Percentiles rank a stretch among this genome's conserved stretches.
Conservation (phyloP, 2,888 invertebrate species). For the Lymantria monacha region DNA sequence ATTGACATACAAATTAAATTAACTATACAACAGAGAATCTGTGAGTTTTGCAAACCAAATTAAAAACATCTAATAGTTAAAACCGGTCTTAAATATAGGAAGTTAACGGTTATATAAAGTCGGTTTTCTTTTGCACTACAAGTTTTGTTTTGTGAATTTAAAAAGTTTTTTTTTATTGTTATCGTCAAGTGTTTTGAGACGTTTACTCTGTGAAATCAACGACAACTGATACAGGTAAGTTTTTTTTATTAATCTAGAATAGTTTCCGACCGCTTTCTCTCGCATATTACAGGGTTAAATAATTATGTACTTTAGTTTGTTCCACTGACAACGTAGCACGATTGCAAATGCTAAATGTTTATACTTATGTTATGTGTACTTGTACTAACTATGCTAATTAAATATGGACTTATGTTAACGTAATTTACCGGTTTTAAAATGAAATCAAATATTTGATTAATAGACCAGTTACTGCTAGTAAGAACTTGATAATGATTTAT, state of each 20-base stretch:
- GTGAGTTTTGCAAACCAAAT: slow-evolving; percentile 24
- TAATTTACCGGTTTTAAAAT: slow-evolving; percentile 21
- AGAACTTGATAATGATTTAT: too few relatives aligned
- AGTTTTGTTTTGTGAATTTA: slow-evolving; percentile 50
- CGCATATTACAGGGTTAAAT: slow-evolving; percentile 42
- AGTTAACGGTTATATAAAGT: slow-evolving; percentile 71
- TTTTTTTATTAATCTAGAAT: slow-evolving; percentile 37
- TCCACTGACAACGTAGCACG: slow-evolving; percentile 2
- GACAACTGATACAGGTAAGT: slow-evolving; percentile 53
- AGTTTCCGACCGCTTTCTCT: slow-evolving; percentile 34
- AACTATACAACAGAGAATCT: slow-evolving; percentile 17
- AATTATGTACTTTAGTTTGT: slow-evolving; percentile 25
- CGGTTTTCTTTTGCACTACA: slow-evolving; percentile 58
- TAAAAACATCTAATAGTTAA: slow-evolving; percentile 15
- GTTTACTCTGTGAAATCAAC: slow-evolving; percentile 55
- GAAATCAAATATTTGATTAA: slow-evolving; percentile 7
- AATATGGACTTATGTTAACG: slow-evolving; percentile 14
- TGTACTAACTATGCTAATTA: slow-evolving; percentile 1
- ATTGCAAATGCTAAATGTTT: slow-evolving; percentile 7
- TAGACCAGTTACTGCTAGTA: too few relatives aligned
- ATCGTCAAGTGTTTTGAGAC: slow-evolving; percentile 34
- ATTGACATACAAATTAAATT: slow-evolving; percentile 26
- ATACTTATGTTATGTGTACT: background rate
- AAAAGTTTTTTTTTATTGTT: slow-evolving; percentile 37
- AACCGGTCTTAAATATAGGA: slow-evolving; percentile 56